These are phyloP conservation scores for Tetrapedia diversipes DNA, from an alignment of 2,888 invertebrate species.

Conservation along the genomic window DNA sequence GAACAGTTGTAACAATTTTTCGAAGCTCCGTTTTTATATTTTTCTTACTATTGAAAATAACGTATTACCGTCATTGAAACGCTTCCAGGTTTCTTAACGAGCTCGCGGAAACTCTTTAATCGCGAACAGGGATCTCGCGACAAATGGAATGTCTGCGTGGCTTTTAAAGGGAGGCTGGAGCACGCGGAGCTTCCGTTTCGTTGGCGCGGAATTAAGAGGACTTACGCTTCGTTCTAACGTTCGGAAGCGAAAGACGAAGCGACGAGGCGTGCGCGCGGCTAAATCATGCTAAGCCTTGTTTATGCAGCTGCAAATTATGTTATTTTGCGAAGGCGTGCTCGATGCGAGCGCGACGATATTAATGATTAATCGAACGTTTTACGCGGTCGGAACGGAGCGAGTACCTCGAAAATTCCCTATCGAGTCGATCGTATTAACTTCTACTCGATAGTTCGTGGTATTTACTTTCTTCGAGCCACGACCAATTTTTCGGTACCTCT, in stretches of 20 bases:
- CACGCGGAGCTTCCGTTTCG: slow-evolving; percentile 3
- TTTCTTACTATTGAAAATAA: too few relatives aligned
- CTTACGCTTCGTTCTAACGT: slow-evolving; percentile 48
- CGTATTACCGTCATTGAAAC: too few relatives aligned
- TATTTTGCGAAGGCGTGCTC: too few relatives aligned
- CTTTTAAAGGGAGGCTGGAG: not conserved
- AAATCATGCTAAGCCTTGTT: slow-evolving; percentile 79
- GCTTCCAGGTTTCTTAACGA: too few relatives aligned
- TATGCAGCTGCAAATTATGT: slow-evolving; percentile 78
- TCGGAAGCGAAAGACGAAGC: slow-evolving; percentile 12
- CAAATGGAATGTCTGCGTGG: slow-evolving; percentile 3
- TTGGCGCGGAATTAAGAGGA: slow-evolving; percentile 45
- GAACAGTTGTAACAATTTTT: too few relatives aligned
- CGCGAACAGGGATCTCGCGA: not conserved
- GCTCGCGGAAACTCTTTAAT: slow-evolving; percentile 16
- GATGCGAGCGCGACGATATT: slow-evolving; percentile 60
- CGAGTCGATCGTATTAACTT: slow-evolving; percentile 44
- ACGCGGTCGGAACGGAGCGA: slow-evolving; percentile 7
- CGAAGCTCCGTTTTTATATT: too few relatives aligned
- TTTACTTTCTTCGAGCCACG: slow-evolving; percentile 2
- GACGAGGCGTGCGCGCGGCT: slow-evolving; percentile 60
- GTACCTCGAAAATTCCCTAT: slow-evolving; percentile 18
- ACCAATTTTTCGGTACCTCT: slow-evolving; percentile 3
- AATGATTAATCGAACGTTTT: slow-evolving; percentile 62
- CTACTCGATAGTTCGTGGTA: slow-evolving; percentile 4